Evolutionary conservation across 2,113 vertebrate species (phyloP), one percentile per base, ranked within the genome.

Genomic region (Panthera tigris): DNA sequence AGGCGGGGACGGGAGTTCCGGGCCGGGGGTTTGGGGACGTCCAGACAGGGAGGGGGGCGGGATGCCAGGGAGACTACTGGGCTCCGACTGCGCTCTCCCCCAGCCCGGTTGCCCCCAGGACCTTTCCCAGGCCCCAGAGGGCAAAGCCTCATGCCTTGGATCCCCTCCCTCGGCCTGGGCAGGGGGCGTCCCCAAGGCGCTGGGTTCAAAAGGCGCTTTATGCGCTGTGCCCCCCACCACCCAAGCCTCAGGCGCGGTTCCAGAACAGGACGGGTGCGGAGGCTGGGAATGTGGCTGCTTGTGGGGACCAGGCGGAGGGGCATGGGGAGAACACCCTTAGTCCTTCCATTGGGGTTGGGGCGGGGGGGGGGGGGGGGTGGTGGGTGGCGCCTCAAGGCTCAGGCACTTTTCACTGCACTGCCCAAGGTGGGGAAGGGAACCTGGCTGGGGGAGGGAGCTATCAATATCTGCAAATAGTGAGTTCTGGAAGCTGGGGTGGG

Each of bases 391-490:
- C 5, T 1, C 5, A 5, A 50, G 63, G 29, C 90, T 83, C 65
- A 76, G 3, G 82, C 89, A 81, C 85, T 94, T 89, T 71, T 89
- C 85, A 55, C 86, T 45, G 92, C 92, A 76, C 94, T 96, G 97
- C 94, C 83, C 90, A 45, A 74, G 92, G 90, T 83, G 80, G 96
- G 89, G 97, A 92, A 96, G 90, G 94, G 94, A 89, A 89, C 83
- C 90, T 61, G 94, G 86, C 97, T 95, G 97, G 85, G 95, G 97
- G 94, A 95, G 95, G 94, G 96, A 41, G 74, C 97, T 98, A 96
- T 97, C 97, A 96, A 97, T 98, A 98, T 95, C 96, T 84, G 95
- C 97, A 96, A 96, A 97, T 95, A 97, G 95, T 97, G 97, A 97
- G 95, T 97, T 96, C 97, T 98, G 92, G 92, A 96, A 86, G 69